phyloP scores from a whole-genome alignment of 2,797 vertebrate species.

The Ctenochaetus hawaiiensis region DNA sequence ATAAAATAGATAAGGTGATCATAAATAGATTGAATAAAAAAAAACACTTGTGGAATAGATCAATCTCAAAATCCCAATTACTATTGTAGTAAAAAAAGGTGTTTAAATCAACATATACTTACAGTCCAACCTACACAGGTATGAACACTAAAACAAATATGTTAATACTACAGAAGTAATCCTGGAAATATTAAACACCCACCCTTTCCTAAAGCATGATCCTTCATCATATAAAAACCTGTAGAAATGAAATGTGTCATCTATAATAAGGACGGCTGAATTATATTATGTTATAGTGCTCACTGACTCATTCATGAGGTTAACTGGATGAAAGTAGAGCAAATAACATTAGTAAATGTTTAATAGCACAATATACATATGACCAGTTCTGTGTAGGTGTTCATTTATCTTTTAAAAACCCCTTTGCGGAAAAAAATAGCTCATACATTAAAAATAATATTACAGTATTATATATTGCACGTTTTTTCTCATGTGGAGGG shows the following conservation, averaged over 20 bases:
- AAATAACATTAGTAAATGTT: conserved; percentile 34
- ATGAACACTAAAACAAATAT: conserved; percentile 13
- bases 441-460: background rate
- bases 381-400: conserved; percentile 7
- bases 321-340: conserved; percentile 21
- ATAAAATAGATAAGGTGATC: background rate
- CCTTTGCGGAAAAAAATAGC: background rate
- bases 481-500: too few species aligned
- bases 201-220: conserved; percentile 25
- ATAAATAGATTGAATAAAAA: background rate
- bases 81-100: conserved; percentile 11
- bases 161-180: conserved; percentile 11
- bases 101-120: conserved; percentile 8
- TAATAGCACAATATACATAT: conserved; percentile 29
- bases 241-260: conserved; percentile 42
- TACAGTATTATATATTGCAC: too few species aligned
- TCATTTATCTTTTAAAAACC: too few species aligned
- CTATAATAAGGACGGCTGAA: conserved; percentile 39
- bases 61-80: background rate
- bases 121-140: background rate
- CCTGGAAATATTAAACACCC: conserved; percentile 43
- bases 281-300: conserved; percentile 31
- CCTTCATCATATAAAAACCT: conserved; percentile 40
- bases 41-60: background rate
- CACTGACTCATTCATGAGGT: conserved; percentile 48